Base-by-base conservation (phyloP, 1,140 invertebrate species). In the Sitobion miscanthi region DNA sequence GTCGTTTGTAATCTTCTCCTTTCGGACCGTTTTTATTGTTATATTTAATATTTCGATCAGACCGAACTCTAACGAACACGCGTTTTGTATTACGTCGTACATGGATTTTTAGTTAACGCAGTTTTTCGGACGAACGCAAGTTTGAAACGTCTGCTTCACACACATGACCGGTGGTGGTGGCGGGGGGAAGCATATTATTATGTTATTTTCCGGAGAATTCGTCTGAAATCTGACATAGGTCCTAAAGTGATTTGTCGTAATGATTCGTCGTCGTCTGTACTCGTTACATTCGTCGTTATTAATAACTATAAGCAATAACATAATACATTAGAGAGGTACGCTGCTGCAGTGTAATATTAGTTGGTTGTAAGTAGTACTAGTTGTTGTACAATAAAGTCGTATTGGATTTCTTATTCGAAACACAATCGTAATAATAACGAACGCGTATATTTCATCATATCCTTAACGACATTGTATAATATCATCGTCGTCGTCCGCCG, bases 321-420 rank as follows among this genome's bases (percentile, higher is more conserved):
- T 77, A n/a, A 17, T 77, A 35, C 30, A 69, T n/a, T 77, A 77
- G 62, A 69, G 62, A 77, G 62, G 62, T 77, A n/a, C 5, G 62
- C 62, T 77, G 4, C 62, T 35, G 30, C n/a, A 17, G n/a, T 77
- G 62, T 35, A 57, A 57, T 57, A 77, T 4, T n/a, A 77, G 62
- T 77, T 77, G 5, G 30, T 77, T n/a, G 30, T 7, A 77, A 35
- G 14, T 17, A 17, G 30, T 69, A 69, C 14, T 77, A 77, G n/a
- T 77, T 6, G 30, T 69, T 11, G 77, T 82, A 83, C 42, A 86
- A 47, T 86, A 86, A 47, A 86, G 21, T 47, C 11, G 85, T 86
- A 86, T 86, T 86, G 42, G 85, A 86, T 49, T 49, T 88, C 30
- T 88, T 49, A 49, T 88, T 88, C 86, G 30, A n/a, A 88, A 88